Base-by-base conservation (phyloP, 2,113 vertebrate species). In the Delphinus delphis region DNA sequence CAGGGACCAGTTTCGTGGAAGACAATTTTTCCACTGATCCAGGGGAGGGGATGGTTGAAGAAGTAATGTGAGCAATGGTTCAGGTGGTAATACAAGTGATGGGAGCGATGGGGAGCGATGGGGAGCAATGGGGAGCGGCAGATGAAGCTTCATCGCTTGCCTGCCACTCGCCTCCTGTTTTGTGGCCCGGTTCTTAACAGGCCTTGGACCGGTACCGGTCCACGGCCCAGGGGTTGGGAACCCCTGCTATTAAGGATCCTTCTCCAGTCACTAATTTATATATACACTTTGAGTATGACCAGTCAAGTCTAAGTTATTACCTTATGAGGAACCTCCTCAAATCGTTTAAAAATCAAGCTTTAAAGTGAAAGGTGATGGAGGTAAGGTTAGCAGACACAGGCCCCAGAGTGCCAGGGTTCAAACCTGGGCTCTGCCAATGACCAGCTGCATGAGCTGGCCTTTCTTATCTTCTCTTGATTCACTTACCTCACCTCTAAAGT, bases 41-140 rank as follows among this genome's bases (percentile, higher is more conserved):
- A 17, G 53, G 15, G 53, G 15, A 53, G 53, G 15, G 15, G 53
- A 53, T 53, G 53, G 53, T 53, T 53, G 5, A 53, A 5, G 53
- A 53, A 53, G 53, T 53, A 53, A 53, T 18, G 53, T 53, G 53
- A 53, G 53, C 53, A 6, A 53, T 53, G 53, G 53, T 53, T 53
- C 53, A 53, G 53, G 53, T 1, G 53, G 53, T 53, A 53, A 53
- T 53, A 53, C 15, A 53, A 53, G 50, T 15, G 14, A 15, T 15
- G 50, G 50, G 50, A 15, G 53, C 5, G 53, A 53, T 53, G 53
- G 53, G 53, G 53, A 53, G 50, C 1, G 50, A 15, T 5, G 50
- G 4, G 50, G 50, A 15, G 15, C 15, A 0, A 17, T 6, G 53
- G 15, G 53, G 53, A 17, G 15, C 4, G 0, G 1, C 53, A 18